Conservation (phyloP, 2,888 invertebrate species). For the Agriopis leucophaearia region DNA sequence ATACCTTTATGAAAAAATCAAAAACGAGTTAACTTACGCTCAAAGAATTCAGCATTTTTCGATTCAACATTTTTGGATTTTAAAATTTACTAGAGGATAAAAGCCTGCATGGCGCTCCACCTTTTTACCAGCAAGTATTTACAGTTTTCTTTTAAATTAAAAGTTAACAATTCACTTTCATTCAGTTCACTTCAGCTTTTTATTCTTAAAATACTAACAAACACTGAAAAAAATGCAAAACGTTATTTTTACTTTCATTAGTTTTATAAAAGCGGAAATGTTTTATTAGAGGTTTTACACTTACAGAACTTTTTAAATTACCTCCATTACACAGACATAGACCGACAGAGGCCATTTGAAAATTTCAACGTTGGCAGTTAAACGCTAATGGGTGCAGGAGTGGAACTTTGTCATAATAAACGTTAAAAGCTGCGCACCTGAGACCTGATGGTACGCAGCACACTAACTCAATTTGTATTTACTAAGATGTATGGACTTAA, state of each 20-base stretch:
- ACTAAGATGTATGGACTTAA: conserved; percentile 2
- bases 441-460: conserved; percentile 53
- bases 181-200: too few relatives aligned
- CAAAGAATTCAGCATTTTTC: too few relatives aligned
- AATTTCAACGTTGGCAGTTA: conserved; percentile 51
- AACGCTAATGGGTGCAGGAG: conserved; percentile 55
- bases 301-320: conserved; percentile 11
- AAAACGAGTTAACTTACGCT: too few relatives aligned
- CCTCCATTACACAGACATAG: conserved; percentile 16
- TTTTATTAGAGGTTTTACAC: not conserved
- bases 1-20: too few relatives aligned
- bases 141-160: too few relatives aligned
- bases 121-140: too few relatives aligned
- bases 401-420: conserved; percentile 68
- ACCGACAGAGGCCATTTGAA: conserved; percentile 43
- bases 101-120: too few relatives aligned
- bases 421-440: conserved; percentile 65
- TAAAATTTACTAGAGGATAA: too few relatives aligned
- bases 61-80: too few relatives aligned
- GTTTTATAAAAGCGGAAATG: not conserved
- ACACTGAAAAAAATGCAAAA: not conserved
- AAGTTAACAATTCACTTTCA: too few relatives aligned
- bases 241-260: not conserved
- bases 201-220: not conserved
- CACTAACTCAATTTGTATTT: conserved; percentile 52